phyloP scores from a whole-genome alignment of 1,140 invertebrate genomes.

The Drosophila parabipectinata region DNA sequence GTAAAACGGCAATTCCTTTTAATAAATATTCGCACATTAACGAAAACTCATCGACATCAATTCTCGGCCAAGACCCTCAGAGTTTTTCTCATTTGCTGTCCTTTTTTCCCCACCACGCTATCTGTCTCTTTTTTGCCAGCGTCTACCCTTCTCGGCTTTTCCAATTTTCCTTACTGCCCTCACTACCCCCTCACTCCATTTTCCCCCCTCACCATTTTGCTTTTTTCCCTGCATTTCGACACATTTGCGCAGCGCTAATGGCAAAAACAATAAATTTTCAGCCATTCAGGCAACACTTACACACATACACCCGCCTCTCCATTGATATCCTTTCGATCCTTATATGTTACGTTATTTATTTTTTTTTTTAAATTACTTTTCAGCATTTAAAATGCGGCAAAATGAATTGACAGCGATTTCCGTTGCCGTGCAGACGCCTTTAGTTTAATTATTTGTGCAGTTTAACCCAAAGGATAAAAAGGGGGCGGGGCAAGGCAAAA shows the following conservation, averaged over 20 bases:
- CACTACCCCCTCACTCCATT: background rate
- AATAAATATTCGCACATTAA: slow-evolving; percentile 81
- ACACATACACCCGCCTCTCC: slow-evolving; percentile 12
- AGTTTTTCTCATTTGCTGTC: slow-evolving; percentile 3
- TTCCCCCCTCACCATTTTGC: background rate
- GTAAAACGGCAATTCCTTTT: slow-evolving; percentile 59
- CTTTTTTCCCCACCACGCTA: slow-evolving; percentile 2
- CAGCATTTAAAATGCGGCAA: slow-evolving; percentile 79
- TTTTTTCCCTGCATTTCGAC: slow-evolving; percentile 3
- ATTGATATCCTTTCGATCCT: slow-evolving; percentile 73
- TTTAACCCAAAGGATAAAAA: slow-evolving; percentile 39
- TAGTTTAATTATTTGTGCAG: slow-evolving; percentile 76
- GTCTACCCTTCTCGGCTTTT: slow-evolving; percentile 23
- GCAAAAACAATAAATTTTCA: slow-evolving; percentile 78
- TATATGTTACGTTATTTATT: slow-evolving; percentile 44
- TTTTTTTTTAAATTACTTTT: slow-evolving; percentile 59
- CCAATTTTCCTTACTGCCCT: background rate
- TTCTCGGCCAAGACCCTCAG: slow-evolving; percentile 36
- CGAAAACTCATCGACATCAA: slow-evolving; percentile 59
- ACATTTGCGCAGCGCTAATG: slow-evolving; percentile 72
- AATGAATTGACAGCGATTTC: slow-evolving; percentile 79
- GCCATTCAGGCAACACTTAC: slow-evolving; percentile 31
- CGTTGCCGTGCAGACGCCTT: slow-evolving; percentile 53
- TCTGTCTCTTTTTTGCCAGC: background rate
- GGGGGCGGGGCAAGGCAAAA: slow-evolving; percentile 1